These are phyloP conservation scores for Cephalopachus bancanus DNA, from an alignment of 2,797 vertebrate genomes.

Conservation along the genomic window DNA sequence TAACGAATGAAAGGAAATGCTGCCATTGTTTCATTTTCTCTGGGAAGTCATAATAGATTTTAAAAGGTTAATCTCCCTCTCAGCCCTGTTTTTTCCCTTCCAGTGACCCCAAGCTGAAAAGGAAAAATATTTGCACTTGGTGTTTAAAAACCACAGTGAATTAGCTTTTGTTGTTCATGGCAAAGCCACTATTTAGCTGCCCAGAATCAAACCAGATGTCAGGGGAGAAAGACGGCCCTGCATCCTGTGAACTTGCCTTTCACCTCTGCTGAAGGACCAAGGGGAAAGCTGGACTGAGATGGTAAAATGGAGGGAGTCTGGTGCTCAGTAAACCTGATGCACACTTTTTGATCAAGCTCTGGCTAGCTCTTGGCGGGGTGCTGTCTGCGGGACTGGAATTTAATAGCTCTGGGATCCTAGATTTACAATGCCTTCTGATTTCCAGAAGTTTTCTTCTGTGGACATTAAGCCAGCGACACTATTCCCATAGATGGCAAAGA, in stretches of 20 bases:
- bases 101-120: slow-evolving; percentile 88
- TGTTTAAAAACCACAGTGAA: slow-evolving; percentile 89
- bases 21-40: slow-evolving; percentile 88
- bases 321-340: neutral
- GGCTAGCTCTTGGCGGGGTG: neutral
- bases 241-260: slow-evolving; percentile 82
- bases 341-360: neutral
- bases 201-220: slow-evolving; percentile 90
- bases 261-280: slow-evolving; percentile 63
- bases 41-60: slow-evolving; percentile 89
- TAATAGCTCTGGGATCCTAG: neutral
- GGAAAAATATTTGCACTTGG: slow-evolving; percentile 89
- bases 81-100: slow-evolving; percentile 87
- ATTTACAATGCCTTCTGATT: neutral
- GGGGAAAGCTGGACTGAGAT: neutral
- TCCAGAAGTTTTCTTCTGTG: slow-evolving; percentile 32
- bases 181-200: slow-evolving; percentile 89
- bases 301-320: slow-evolving; percentile 22
- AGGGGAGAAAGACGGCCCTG: slow-evolving; percentile 80
- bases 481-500: neutral
- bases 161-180: slow-evolving; percentile 91
- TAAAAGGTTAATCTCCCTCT: slow-evolving; percentile 86
- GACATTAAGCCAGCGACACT: neutral
- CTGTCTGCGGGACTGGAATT: neutral
- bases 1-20: slow-evolving; percentile 85